Evolutionary conservation across 2,888 invertebrate species (phyloP).

Genomic region (Torymus aiolomorphi): DNA sequence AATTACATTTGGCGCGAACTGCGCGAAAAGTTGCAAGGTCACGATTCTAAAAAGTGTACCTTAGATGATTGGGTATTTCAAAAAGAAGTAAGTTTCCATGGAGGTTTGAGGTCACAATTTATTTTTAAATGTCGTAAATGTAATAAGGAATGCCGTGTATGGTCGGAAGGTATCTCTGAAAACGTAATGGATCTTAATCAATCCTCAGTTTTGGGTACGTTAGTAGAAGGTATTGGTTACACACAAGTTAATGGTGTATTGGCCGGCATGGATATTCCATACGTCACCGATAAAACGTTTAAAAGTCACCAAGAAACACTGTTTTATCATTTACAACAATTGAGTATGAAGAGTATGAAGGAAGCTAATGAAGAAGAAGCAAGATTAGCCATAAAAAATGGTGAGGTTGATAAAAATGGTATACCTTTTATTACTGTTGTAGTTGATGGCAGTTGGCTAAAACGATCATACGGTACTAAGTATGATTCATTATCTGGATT

Average conservation of each 20-base stretch:
- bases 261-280: background rate
- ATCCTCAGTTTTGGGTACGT: background rate
- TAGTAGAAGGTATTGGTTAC: background rate
- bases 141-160: background rate
- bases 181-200: background rate
- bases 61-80: background rate
- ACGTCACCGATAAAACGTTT: constrained; percentile 12
- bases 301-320: constrained; percentile 3
- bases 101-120: background rate
- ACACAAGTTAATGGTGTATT: background rate
- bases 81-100: background rate
- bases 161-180: background rate
- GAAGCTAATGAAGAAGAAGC: no score
- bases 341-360: no score
- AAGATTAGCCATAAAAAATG: no score
- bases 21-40: background rate
- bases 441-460: no score
- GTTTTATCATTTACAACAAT: no score
- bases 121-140: constrained; percentile 5
- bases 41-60: background rate
- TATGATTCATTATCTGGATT: no score
- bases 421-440: no score
- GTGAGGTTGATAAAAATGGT: no score
- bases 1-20: background rate
- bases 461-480: no score